Evolutionary conservation across 2,113 vertebrate genomes (phyloP).

Genomic region (Phalacrocorax aristotelis): DNA sequence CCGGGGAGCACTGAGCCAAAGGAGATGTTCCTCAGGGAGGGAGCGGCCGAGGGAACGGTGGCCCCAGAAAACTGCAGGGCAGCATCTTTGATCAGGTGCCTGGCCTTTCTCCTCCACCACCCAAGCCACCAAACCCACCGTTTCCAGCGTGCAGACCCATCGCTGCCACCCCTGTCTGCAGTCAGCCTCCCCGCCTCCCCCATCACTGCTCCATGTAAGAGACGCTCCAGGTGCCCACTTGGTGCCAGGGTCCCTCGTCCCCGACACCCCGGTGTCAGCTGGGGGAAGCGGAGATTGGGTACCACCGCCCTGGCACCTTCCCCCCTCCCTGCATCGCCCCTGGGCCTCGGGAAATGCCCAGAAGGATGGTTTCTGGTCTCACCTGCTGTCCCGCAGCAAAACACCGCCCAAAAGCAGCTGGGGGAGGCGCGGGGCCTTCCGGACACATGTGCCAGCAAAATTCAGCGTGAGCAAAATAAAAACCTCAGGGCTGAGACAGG

Average conservation of each 20-base stretch:
- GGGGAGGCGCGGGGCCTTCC: neutral
- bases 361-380: neutral
- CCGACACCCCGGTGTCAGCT: accelerated
- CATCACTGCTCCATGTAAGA: neutral
- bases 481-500: neutral
- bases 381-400: neutral
- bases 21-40: neutral
- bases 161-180: neutral
- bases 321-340: accelerated
- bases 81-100: neutral
- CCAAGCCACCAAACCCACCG: too few species aligned
- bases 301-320: neutral
- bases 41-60: neutral
- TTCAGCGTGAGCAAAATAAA: neutral
- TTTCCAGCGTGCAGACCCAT: neutral
- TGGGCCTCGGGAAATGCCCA: neutral
- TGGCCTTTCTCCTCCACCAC: neutral
- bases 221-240: too few species aligned
- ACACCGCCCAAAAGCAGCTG: neutral
- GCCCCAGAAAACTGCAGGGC: too few species aligned
- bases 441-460: neutral
- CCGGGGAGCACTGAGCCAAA: neutral
- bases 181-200: neutral
- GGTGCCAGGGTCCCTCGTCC: neutral
- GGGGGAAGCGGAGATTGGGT: neutral